phyloP scores from a whole-genome alignment of 2,113 vertebrate genomes.

The Notechis scutatus region DNA sequence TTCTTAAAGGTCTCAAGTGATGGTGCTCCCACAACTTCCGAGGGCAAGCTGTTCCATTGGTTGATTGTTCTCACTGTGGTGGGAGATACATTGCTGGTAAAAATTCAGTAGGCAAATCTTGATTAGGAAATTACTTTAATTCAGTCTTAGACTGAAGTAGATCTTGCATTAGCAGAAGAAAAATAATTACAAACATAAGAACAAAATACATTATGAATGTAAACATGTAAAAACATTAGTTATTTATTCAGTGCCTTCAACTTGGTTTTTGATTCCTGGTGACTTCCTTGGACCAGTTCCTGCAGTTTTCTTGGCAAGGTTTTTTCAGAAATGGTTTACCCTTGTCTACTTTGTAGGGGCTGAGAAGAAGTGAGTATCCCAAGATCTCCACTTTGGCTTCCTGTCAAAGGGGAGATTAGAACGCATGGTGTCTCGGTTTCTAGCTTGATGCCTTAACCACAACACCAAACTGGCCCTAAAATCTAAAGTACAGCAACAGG shows the following conservation, averaged over 20 bases:
- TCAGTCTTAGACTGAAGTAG: background rate
- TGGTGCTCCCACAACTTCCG: too few species aligned
- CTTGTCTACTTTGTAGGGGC: background rate
- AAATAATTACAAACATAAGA: background rate
- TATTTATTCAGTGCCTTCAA: background rate
- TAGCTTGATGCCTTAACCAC: background rate
- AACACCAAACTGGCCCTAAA: background rate
- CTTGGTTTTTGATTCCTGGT: background rate
- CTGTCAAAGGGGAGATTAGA: background rate
- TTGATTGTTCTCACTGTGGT: background rate
- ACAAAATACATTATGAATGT: background rate
- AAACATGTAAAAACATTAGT: background rate
- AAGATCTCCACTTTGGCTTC: background rate
- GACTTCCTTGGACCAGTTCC: background rate
- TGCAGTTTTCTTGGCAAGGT: background rate
- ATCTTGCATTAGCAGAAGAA: background rate
- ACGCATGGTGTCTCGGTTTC: background rate
- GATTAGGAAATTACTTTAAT: background rate
- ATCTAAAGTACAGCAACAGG: background rate
- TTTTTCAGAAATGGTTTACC: background rate
- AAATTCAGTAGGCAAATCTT: background rate
- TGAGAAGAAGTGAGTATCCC: background rate
- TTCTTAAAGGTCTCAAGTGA: too few species aligned
- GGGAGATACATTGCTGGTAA: background rate
- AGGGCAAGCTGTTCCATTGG: too few species aligned